Evolutionary conservation across 2,113 vertebrate genomes (phyloP).

Genomic region (Crotalus tigris): DNA sequence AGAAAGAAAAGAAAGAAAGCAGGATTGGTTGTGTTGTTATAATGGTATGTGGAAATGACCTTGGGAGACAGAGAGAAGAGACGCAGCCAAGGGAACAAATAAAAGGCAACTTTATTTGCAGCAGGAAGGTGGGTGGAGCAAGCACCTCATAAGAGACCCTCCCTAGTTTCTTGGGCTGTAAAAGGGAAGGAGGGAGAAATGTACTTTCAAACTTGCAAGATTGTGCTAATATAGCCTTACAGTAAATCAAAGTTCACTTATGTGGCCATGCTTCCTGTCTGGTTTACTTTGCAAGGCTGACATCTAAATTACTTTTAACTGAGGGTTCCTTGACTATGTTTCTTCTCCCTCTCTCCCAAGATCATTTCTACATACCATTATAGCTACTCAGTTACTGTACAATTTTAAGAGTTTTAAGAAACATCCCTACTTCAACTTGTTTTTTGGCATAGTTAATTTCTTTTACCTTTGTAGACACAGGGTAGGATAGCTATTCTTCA

Average conservation of each 20-base stretch:
- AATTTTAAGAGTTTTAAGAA: not conserved
- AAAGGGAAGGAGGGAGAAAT: not conserved
- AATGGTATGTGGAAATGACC: not conserved
- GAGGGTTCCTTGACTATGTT: not conserved
- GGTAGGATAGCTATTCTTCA: not conserved
- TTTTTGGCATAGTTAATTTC: not conserved
- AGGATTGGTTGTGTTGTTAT: not conserved
- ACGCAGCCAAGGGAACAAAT: not conserved
- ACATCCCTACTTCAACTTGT: not conserved
- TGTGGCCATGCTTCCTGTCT: not conserved
- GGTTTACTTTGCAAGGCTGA: not conserved
- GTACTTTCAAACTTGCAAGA: not conserved
- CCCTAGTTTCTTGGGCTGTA: not conserved
- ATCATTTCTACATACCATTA: not conserved
- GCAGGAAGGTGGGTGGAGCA: not conserved
- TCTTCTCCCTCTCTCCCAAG: not conserved
- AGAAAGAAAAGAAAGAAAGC: not conserved
- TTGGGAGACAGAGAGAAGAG: not conserved
- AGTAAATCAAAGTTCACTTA: not conserved
- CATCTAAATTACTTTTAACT: not conserved
- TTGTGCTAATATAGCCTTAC: not conserved
- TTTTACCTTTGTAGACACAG: not conserved
- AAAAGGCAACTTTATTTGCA: not conserved
- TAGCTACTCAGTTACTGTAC: not conserved
- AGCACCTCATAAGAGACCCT: not conserved